Base-by-base conservation (phyloP, 2,797 vertebrate genomes). In the Eurystomus glaucurus region DNA sequence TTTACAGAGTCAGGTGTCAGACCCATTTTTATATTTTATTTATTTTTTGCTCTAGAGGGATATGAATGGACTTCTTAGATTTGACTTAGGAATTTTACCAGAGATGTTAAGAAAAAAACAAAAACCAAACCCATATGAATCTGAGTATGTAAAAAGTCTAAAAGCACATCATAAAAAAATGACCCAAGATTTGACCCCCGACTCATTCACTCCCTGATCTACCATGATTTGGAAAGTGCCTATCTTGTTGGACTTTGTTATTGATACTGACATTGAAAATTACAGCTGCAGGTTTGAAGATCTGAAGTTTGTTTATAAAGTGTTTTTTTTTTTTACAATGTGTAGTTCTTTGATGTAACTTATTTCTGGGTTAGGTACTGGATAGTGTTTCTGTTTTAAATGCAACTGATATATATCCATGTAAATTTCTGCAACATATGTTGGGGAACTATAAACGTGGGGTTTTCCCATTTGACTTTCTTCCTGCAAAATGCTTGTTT, bases 41-140 rank as follows among this genome's bases (percentile, higher is more conserved):
- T 97, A 55, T 86, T 85, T 71, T 86, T 93, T 88, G 22, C 28
- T 95, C 10, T 31, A 37, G 37, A 26, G 46, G n/a, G 45, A 93
- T 83, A 88, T 6, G 2, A 89, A 80, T 26, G 43, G 57, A 62
- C 31, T 69, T 60, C 4, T 7, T 58, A 45, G 20, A 71, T 23
- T 6, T 37, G 50, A 64, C 68, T 88, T 78, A 68, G 62, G 19
- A 85, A 88, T 78, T 85, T 77, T 39, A 83, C 26, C 2, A 11
- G 80, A 71, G 43, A 71, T 31, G 14, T 39, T 35, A 85, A 18
- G 16, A 43, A 57, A 37, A 50, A 35, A 37, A 1, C 5, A 61
- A 72, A 43, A 22, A 3, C 0, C 12, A 69, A 90, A 28, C 3
- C 13, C 1, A 0, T 37, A 46, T 45, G 9, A 74, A 48, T 52